Evolutionary conservation across 2,888 invertebrate species (phyloP).

Genomic region (Tupiocoris notatus): DNA sequence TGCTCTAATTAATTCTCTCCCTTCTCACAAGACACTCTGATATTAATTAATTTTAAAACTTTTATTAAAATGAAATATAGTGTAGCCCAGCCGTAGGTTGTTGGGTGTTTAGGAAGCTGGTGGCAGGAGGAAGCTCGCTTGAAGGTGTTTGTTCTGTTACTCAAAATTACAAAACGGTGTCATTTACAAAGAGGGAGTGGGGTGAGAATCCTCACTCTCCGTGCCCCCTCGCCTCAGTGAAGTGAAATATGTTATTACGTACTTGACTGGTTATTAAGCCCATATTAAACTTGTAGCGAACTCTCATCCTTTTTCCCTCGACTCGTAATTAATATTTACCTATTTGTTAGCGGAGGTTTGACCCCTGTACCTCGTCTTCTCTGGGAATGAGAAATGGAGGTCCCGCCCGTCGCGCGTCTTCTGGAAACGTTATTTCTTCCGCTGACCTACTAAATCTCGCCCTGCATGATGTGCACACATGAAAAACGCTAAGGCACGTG

Average conservation of each 20-base stretch:
- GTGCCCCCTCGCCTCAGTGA: not conserved
- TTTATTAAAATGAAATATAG: constrained; percentile 49
- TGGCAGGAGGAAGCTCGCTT: constrained; percentile 14
- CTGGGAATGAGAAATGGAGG: constrained; percentile 18
- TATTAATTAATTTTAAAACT: constrained; percentile 49
- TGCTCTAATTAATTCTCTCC: constrained; percentile 47
- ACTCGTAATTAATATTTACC: constrained; percentile 47
- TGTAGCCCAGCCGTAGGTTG: constrained; percentile 13
- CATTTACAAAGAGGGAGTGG: constrained; percentile 45
- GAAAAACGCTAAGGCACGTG: no score
- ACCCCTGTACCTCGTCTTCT: not conserved
- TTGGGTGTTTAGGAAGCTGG: not conserved
- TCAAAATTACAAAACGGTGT: constrained; percentile 49
- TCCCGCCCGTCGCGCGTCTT: not conserved
- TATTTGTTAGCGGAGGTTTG: constrained; percentile 42
- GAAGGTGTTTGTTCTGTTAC: constrained; percentile 44
- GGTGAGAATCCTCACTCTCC: not conserved
- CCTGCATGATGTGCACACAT: no score
- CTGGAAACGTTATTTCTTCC: not conserved
- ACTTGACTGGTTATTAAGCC: constrained; percentile 48
- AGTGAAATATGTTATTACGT: constrained; percentile 49
- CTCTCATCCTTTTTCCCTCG: constrained; percentile 36
- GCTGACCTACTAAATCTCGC: constrained; percentile 28
- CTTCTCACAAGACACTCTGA: constrained; percentile 39
- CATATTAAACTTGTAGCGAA: constrained; percentile 48